These are phyloP conservation scores for Drosophila ambigua DNA, from an alignment of 1,140 invertebrate species.

Conservation along the genomic window DNA sequence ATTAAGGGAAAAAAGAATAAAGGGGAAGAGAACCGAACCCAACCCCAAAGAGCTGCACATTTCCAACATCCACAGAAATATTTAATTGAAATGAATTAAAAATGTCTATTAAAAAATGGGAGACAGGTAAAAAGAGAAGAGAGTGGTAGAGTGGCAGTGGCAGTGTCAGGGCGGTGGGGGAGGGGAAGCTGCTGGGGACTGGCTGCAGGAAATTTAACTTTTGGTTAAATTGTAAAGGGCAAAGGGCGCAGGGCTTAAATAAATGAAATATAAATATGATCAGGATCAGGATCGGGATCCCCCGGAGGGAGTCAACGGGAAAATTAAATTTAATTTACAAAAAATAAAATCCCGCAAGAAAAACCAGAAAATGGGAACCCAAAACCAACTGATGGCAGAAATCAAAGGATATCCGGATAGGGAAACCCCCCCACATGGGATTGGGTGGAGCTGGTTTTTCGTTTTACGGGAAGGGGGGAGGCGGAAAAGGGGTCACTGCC, in stretches of 20 bases:
- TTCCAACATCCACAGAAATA: slow-evolving; percentile 6
- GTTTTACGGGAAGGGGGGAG: slow-evolving; percentile 1
- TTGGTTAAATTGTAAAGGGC: slow-evolving; percentile 17
- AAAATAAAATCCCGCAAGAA: slow-evolving; percentile 38
- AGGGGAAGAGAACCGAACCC: not conserved
- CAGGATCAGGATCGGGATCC: not conserved
- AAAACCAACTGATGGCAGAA: slow-evolving; percentile 35
- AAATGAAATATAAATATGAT: slow-evolving; percentile 13
- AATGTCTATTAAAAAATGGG: not conserved
- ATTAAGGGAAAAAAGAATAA: slow-evolving; percentile 22
- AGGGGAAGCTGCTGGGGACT: too few relatives aligned
- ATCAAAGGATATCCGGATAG: slow-evolving; percentile 24
- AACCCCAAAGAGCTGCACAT: slow-evolving; percentile 21
- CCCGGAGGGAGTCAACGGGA: not conserved
- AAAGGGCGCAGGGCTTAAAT: not conserved
- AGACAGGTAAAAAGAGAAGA: too few relatives aligned
- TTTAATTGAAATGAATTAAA: slow-evolving; percentile 26
- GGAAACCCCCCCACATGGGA: too few relatives aligned
- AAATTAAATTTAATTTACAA: slow-evolving; percentile 59
- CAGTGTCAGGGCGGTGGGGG: too few relatives aligned
- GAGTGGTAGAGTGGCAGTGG: not conserved
- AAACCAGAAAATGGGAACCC: slow-evolving; percentile 1
- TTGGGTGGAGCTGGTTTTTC: not conserved
- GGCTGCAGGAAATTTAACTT: slow-evolving; percentile 17
- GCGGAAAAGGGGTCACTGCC: slow-evolving; percentile 19